phyloP scores from a whole-genome alignment of 2,797 vertebrate species.

The Chrysolophus pictus region DNA sequence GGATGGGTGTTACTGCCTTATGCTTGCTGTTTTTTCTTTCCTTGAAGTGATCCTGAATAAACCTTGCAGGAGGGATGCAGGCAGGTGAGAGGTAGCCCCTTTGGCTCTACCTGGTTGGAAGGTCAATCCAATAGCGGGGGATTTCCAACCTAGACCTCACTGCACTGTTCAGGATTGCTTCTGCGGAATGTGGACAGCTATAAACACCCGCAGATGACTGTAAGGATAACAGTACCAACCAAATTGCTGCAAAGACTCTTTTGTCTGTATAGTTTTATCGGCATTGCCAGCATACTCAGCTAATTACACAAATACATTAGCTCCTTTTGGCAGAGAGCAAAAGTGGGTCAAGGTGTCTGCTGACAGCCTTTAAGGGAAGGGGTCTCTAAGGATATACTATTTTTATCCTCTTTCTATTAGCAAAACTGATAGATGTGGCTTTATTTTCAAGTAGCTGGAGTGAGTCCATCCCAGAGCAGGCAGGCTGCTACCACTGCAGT shows the following conservation, averaged over 20 bases:
- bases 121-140: not conserved
- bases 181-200: not conserved
- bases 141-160: not conserved
- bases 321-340: not conserved
- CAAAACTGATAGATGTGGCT: not conserved
- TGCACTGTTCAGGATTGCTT: accelerated
- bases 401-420: conserved; percentile 16
- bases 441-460: not conserved
- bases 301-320: not conserved
- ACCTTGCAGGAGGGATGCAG: not conserved
- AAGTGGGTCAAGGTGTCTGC: conserved; percentile 59
- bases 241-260: not conserved
- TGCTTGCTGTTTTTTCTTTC: not conserved
- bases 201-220: not conserved
- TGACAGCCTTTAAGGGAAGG: not conserved
- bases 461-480: not conserved
- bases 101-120: not conserved
- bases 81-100: accelerated
- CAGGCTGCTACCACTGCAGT: not conserved
- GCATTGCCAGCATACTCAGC: not conserved
- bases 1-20: not conserved
- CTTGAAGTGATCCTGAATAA: not conserved
- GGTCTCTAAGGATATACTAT: not conserved
- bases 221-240: not conserved
- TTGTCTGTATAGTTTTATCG: not conserved